These are phyloP conservation scores for Syngnathus rostellatus DNA, from an alignment of 2,797 vertebrate genomes.

Conservation along the genomic window DNA sequence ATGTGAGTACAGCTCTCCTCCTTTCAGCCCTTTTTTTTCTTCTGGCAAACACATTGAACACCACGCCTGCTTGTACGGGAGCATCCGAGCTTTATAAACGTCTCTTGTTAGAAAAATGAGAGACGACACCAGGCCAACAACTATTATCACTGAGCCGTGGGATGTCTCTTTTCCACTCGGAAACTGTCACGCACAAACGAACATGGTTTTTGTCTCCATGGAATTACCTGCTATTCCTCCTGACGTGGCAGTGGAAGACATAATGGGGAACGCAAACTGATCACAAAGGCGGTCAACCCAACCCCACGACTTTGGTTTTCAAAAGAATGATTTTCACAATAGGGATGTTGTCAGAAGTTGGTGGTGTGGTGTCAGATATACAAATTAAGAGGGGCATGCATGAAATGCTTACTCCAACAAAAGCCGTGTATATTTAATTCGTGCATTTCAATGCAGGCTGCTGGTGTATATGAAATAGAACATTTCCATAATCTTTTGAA, in stretches of 20 bases:
- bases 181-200: conserved; percentile 30
- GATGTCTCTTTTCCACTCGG: conserved; percentile 30
- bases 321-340: not conserved
- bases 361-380: not conserved
- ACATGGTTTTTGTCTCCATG: conserved; percentile 20
- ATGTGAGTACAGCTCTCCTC: conserved; percentile 16
- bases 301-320: not conserved
- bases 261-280: conserved; percentile 8
- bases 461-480: conserved; percentile 25
- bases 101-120: conserved; percentile 44
- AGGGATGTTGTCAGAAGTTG: not conserved
- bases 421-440: conserved; percentile 22
- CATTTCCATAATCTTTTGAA: conserved; percentile 42
- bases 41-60: conserved; percentile 42
- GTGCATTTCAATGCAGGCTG: conserved; percentile 37
- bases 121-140: conserved; percentile 45
- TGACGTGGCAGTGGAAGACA: conserved; percentile 27
- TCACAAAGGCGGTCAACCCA: no score
- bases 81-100: conserved; percentile 48
- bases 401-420: not conserved
- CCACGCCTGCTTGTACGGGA: conserved; percentile 46
- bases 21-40: conserved; percentile 7
- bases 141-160: conserved; percentile 36
- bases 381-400: conserved; percentile 5
- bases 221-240: conserved; percentile 20